Conservation (phyloP, 2,797 vertebrate genomes). For the Sarcophilus harrisii region DNA sequence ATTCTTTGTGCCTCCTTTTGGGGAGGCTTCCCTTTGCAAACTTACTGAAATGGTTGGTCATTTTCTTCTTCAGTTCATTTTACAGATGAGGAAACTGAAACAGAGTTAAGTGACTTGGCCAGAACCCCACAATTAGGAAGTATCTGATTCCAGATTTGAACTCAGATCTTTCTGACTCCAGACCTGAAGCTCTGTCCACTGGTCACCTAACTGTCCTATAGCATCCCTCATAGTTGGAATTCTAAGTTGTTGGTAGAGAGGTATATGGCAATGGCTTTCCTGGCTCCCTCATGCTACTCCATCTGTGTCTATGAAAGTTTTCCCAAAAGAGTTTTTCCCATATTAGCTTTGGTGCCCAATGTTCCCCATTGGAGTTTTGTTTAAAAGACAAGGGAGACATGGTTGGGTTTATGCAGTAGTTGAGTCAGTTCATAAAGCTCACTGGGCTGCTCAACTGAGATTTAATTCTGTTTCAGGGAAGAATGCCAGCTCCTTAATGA, state of each 20-base stretch:
- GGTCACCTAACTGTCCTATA: background rate
- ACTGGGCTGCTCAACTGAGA: conserved; percentile 65
- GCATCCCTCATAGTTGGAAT: background rate
- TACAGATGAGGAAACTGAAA: background rate
- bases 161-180: background rate
- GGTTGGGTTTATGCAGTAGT: conserved; percentile 56
- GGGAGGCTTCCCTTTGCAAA: background rate
- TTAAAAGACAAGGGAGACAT: conserved; percentile 69
- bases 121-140: background rate
- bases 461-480: conserved; percentile 74
- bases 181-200: background rate
- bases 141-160: background rate
- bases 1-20: background rate
- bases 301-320: background rate
- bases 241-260: background rate
- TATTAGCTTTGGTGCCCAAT: conserved; percentile 25
- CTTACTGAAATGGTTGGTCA: background rate
- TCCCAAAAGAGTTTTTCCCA: conserved; percentile 21
- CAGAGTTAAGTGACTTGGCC: background rate
- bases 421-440: conserved; percentile 68
- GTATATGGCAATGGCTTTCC: background rate
- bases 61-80: background rate
- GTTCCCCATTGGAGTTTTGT: conserved; percentile 43
- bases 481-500: conserved; percentile 78
- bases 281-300: background rate